Evolutionary conservation across 2,113 vertebrate species (phyloP).

Genomic region (Oceanodroma tethys): DNA sequence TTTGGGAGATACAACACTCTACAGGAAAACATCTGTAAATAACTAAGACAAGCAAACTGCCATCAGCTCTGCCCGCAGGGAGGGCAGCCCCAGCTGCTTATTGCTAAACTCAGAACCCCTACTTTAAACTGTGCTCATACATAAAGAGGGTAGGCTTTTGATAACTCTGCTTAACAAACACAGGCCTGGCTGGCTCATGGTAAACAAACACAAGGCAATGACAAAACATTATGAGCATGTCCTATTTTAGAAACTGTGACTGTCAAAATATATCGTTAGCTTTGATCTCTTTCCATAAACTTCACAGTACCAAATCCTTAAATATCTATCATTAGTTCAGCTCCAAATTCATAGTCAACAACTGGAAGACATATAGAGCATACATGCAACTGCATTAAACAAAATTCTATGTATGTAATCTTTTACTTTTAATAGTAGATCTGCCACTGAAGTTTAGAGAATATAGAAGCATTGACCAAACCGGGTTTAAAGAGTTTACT

Average conservation of each 20-base stretch:
- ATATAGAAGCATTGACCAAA: background rate
- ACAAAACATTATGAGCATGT: background rate
- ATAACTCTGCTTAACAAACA: background rate
- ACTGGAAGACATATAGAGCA: background rate
- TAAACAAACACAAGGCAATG: background rate
- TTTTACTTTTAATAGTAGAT: background rate
- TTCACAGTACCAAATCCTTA: background rate
- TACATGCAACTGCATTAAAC: background rate
- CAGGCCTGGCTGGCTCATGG: background rate
- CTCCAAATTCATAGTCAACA: background rate
- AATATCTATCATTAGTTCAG: background rate
- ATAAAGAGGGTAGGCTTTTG: background rate
- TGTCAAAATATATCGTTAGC: background rate
- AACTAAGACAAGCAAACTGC: background rate
- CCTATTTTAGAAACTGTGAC: background rate
- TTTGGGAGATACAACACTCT: background rate
- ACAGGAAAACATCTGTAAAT: background rate
- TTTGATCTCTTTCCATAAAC: background rate
- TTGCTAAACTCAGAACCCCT: background rate
- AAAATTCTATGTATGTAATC: background rate
- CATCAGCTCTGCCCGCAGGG: rapidly evolving
- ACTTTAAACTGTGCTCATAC: background rate
- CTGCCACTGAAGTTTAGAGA: background rate
- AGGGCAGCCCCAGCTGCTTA: background rate
- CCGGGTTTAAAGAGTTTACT: background rate